Percentiles rank a stretch among this genome's conserved stretches.
Evolutionary conservation across 2,888 invertebrate species (phyloP).

Genomic region (Erebia palarica): DNA sequence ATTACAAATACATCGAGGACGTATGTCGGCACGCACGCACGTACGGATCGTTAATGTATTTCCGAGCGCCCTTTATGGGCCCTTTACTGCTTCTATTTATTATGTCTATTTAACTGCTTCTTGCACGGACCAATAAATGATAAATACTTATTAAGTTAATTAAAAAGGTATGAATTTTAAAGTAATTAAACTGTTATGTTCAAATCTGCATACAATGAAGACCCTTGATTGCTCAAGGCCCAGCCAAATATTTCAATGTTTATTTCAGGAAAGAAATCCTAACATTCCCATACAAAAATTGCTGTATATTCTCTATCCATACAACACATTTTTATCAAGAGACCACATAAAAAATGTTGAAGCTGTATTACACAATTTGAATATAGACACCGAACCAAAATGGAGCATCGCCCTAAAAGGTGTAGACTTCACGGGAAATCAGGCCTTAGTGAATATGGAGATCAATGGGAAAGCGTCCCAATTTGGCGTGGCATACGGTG

Average conservation of each 20-base stretch:
- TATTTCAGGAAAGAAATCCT: slow-evolving; percentile 87
- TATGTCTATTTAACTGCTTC: slow-evolving; percentile 29
- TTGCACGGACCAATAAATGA: too few species aligned
- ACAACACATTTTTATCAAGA: slow-evolving; percentile 88
- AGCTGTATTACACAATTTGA: slow-evolving; percentile 86
- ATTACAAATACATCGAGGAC: slow-evolving; percentile 29
- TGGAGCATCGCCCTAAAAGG: slow-evolving; percentile 54
- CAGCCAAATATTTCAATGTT: neutral
- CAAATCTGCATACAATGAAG: too few species aligned
- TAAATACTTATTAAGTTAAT: too few species aligned
- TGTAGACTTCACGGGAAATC: slow-evolving; percentile 57
- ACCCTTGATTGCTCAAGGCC: too few species aligned
- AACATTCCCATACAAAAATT: slow-evolving; percentile 85
- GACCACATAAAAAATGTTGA: slow-evolving; percentile 89
- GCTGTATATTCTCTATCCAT: slow-evolving; percentile 92
- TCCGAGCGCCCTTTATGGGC: slow-evolving; percentile 26
- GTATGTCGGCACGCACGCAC: slow-evolving; percentile 28
- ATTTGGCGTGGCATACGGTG: slow-evolving; percentile 69
- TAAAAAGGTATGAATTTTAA: too few species aligned
- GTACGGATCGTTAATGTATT: slow-evolving; percentile 28
- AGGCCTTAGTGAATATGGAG: slow-evolving; percentile 68
- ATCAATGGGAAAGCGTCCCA: slow-evolving; percentile 66
- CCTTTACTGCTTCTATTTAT: slow-evolving; percentile 20
- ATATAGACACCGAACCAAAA: slow-evolving; percentile 61
- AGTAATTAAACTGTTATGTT: too few species aligned